Conservation (phyloP, 1,140 invertebrate species). For the Diabrotica virgifera region DNA sequence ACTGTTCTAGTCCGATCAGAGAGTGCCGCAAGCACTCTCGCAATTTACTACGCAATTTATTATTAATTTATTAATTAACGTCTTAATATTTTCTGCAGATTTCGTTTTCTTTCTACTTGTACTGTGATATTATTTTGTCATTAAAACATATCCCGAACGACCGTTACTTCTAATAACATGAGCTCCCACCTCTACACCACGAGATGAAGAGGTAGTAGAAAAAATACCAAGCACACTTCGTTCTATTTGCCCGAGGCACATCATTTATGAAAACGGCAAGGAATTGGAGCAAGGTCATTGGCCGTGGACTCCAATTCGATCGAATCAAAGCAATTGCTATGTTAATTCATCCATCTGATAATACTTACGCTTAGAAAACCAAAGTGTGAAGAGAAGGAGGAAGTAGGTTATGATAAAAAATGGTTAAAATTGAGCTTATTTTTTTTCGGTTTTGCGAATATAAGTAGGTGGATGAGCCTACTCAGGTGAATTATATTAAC, state of each 20-base stretch:
- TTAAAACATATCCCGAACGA: too few species aligned
- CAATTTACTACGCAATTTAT: too few species aligned
- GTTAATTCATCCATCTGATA: background rate
- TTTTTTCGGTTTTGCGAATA: too few species aligned
- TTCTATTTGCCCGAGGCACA: constrained; percentile 16
- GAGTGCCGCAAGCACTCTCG: too few species aligned
- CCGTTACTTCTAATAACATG: background rate
- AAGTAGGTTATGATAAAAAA: background rate
- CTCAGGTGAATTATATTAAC: too few species aligned
- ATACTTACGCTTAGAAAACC: background rate
- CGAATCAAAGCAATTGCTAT: background rate
- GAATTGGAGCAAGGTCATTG: constrained; percentile 19
- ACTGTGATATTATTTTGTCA: too few species aligned
- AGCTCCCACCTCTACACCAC: background rate
- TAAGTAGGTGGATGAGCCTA: too few species aligned
- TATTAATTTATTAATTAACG: too few species aligned
- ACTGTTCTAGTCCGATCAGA: too few species aligned
- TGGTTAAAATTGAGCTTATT: too few species aligned
- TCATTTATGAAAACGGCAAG: constrained; percentile 19
- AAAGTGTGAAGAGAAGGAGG: background rate
- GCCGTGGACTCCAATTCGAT: constrained; percentile 14
- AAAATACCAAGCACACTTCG: constrained; percentile 16
- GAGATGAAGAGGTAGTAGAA: constrained; percentile 4
- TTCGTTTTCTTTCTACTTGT: too few species aligned
- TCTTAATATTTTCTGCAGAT: too few species aligned